Percentiles rank a stretch among this genome's conserved stretches.
Conservation (phyloP, 2,888 invertebrate genomes). For the Arrhopalites spinosus region DNA sequence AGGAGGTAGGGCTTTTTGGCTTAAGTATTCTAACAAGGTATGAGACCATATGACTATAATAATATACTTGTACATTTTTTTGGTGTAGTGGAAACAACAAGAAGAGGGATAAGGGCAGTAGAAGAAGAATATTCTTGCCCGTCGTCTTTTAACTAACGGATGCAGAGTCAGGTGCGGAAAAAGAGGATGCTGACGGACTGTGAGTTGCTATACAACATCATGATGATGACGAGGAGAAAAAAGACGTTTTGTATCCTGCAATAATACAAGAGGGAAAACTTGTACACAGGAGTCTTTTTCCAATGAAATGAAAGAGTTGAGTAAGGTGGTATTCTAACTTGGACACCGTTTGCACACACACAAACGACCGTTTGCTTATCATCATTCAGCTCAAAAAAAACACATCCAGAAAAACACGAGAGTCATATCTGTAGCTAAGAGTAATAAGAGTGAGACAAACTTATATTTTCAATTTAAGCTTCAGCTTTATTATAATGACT, state of each 20-base stretch:
- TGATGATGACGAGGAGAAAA: slow-evolving; percentile 39
- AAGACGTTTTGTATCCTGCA: slow-evolving; percentile 47
- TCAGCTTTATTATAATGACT: neutral
- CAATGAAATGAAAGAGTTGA: too few species aligned
- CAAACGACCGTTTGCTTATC: neutral
- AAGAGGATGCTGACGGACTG: slow-evolving; percentile 39
- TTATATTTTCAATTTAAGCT: neutral
- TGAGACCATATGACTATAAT: too few species aligned
- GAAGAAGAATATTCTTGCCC: too few species aligned
- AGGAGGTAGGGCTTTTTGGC: neutral
- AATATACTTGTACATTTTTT: too few species aligned
- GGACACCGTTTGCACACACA: neutral
- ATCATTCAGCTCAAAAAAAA: neutral
- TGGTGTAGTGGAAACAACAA: too few species aligned
- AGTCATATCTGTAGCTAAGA: too few species aligned
- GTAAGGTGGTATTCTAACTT: too few species aligned
- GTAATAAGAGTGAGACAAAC: neutral
- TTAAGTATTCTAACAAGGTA: too few species aligned
- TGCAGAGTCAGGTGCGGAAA: slow-evolving; percentile 50
- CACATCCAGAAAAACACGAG: too few species aligned
- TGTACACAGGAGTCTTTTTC: neutral
- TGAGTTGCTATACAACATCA: neutral
- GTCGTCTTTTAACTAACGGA: slow-evolving; percentile 34
- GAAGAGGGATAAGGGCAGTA: too few species aligned
- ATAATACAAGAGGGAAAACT: neutral